Percentiles rank a stretch among this genome's conserved stretches.
phyloP scores from a whole-genome alignment of 2,888 invertebrate genomes.

The Vandiemenella viatica region DNA sequence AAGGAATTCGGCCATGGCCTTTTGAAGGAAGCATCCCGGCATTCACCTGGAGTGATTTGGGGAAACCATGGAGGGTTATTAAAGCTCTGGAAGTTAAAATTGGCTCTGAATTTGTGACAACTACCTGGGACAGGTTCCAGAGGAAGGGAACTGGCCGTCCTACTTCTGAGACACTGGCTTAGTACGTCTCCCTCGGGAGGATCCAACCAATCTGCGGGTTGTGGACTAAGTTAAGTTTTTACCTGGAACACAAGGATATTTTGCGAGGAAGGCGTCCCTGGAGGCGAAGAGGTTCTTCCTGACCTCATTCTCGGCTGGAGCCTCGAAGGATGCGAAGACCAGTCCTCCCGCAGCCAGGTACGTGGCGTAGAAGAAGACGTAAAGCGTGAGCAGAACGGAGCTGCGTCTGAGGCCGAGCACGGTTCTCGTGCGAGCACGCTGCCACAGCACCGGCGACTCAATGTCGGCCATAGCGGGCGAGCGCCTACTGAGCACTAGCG shows the following conservation, averaged over 20 bases:
- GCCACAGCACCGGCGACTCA: conserved; percentile 5
- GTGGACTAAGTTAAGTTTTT: no score
- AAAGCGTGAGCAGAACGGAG: conserved; percentile 37
- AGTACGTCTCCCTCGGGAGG: no score
- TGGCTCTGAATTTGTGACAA: no score
- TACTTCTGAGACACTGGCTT: no score
- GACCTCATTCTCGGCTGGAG: conserved; percentile 41
- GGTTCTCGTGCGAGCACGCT: conserved; percentile 17
- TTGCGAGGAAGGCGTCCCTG: conserved; percentile 38
- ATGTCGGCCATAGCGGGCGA: neutral
- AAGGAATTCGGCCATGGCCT: no score
- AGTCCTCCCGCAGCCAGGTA: conserved; percentile 51
- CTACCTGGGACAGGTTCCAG: no score
- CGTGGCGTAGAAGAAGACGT: conserved; percentile 40
- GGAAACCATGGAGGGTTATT: no score
- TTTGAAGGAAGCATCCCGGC: no score
- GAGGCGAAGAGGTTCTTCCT: conserved; percentile 35
- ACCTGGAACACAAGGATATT: conserved; percentile 49
- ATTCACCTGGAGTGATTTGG: no score
- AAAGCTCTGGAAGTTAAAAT: no score
- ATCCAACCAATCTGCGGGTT: no score
- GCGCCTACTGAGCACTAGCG: neutral
- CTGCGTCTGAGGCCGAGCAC: conserved; percentile 39
- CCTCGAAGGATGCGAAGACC: conserved; percentile 50
- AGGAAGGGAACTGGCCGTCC: no score